phyloP scores from a whole-genome alignment of 2,888 invertebrate species.

The Pterobdella sp. region DNA sequence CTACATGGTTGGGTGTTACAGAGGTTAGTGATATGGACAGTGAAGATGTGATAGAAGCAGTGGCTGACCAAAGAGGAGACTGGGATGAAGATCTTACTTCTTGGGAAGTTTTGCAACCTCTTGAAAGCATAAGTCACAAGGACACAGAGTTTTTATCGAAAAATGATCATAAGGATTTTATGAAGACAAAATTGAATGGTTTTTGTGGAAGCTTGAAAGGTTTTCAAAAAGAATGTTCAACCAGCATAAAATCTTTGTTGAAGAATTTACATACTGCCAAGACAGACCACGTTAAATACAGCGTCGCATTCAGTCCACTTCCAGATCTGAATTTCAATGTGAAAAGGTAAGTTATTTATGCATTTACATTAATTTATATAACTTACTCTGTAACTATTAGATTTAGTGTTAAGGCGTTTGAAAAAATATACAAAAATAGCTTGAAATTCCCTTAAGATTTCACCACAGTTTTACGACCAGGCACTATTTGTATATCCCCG shows the following conservation, averaged over 20 bases:
- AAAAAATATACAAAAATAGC: too few relatives aligned
- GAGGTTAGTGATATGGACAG: neutral
- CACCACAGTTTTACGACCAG: too few relatives aligned
- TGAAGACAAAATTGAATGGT: neutral
- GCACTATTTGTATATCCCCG: too few relatives aligned
- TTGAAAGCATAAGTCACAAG: neutral
- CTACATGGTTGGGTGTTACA: neutral
- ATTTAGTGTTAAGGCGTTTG: too few relatives aligned
- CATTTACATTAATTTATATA: too few relatives aligned
- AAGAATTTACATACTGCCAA: neutral
- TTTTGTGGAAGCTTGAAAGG: neutral
- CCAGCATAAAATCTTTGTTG: too few relatives aligned
- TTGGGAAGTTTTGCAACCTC: neutral
- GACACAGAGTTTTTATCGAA: neutral
- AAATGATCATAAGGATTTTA: neutral
- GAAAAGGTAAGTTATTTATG: conserved; percentile 18
- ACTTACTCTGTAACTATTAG: too few relatives aligned
- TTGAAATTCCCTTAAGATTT: too few relatives aligned
- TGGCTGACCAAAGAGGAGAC: neutral
- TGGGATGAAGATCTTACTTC: conserved; percentile 4
- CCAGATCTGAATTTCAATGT: conserved; percentile 16
- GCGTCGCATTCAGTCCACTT: neutral
- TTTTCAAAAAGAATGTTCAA: neutral
- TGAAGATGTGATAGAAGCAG: neutral
- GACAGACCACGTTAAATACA: conserved; percentile 15